Evolutionary conservation across 2,113 vertebrate species (phyloP), one percentile per base, ranked within the genome.

Genomic region (Elephas maximus): DNA sequence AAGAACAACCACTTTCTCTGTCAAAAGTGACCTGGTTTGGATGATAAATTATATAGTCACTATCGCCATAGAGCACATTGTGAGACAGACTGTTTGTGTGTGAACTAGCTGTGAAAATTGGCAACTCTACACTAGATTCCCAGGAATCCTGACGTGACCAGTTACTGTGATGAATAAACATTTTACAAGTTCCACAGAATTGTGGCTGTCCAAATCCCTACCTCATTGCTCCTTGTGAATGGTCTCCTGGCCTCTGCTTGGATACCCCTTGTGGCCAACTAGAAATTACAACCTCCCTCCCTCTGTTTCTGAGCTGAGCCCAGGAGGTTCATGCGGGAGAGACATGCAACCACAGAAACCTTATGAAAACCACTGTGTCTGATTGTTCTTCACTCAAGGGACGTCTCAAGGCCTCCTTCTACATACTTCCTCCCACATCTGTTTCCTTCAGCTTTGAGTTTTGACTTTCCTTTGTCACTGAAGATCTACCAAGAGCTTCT

Each of bases 21-120:
- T 93, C 69, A 28, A 48, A 92, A 57, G 41, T 90, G 86, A 86
- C 74, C 62, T 82, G 67, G 30, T 88, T 88, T 90, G 86, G 9
- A 65, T 82, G 81, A 24, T 96, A 51, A 92, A n/a, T 44, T 17
- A 14, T 33, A 33, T 8, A 17, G 28, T 74, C 45, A 33, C 21
- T 45, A 5, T 48, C 48, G 10, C 10, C 48, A 48, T 48, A 48
- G 5, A 48, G 48, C 10, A 48, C 48, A 48, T 48, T 48, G 48
- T 48, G 48, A 48, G 48, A 48, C 48, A 24, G 23, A 9, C 48
- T 88, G 26, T 74, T 92, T 41, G 10, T 28, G 2, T 51, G 44
- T 74, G 53, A 91, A 37, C 18, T 67, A 71, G 10, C 88, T 90
- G n/a, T 87, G 67, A 90, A 95, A 69, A 30, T 24, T 88, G 45